phyloP scores from a whole-genome alignment of 1,140 invertebrate genomes.

The Globodera rostochiensis region DNA sequence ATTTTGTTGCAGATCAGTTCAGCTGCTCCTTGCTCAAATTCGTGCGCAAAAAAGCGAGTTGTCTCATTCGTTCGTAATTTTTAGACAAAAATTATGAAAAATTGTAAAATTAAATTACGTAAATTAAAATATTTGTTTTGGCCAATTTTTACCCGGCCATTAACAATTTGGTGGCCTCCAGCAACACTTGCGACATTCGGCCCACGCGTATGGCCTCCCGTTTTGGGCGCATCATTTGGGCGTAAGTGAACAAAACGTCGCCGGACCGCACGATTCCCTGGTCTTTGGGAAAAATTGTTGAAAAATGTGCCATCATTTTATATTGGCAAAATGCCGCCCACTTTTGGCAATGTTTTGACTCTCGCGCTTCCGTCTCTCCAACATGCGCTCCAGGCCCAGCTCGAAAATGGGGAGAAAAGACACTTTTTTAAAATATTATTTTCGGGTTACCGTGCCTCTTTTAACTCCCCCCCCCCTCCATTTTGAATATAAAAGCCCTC shows the following conservation, averaged over 20 bases:
- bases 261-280: conserved; percentile 47
- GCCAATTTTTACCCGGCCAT: conserved; percentile 46
- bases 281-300: conserved; percentile 30
- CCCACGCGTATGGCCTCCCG: conserved; percentile 53
- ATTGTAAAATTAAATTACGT: no score
- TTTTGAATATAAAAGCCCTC: no score
- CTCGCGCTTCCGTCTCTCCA: conserved; percentile 44
- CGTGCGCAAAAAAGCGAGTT: no score
- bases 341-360: conserved; percentile 48
- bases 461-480: no score
- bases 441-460: no score
- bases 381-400: conserved; percentile 19
- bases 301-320: conserved; percentile 18
- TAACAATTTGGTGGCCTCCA: conserved; percentile 61
- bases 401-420: background rate
- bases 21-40: no score
- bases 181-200: conserved; percentile 52
- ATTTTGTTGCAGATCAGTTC: no score
- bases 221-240: conserved; percentile 64
- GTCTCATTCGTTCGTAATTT: no score
- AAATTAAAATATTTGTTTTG: no score
- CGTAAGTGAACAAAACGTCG: conserved; percentile 62
- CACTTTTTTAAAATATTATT: background rate
- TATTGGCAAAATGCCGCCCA: conserved; percentile 26
- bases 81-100: no score